A percentile compares a stretch with the other conserved stretches of the same genome.
Conservation (phyloP, 2,797 vertebrate species). For the Kryptopterus vitreolus region DNA sequence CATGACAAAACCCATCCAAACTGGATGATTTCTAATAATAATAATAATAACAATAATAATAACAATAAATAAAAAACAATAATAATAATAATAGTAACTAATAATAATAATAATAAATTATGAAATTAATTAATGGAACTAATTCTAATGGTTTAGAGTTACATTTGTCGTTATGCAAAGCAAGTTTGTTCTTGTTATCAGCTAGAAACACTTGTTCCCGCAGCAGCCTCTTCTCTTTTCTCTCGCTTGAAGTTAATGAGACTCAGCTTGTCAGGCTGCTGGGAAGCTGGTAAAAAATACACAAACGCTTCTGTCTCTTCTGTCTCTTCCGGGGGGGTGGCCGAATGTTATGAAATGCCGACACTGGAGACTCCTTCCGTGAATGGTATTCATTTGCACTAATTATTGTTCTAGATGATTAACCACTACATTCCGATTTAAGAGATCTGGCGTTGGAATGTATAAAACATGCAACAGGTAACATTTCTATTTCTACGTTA, state of each 20-base stretch:
- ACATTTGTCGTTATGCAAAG: background rate
- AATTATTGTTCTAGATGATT: background rate
- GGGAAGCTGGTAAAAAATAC: background rate
- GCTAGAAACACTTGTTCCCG: background rate
- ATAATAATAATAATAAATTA: too few relatives aligned
- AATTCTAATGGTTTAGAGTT: background rate
- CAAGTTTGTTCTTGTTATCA: conserved; percentile 10
- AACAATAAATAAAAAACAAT: too few relatives aligned
- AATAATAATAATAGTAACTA: too few relatives aligned
- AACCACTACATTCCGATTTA: background rate
- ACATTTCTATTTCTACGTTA: background rate
- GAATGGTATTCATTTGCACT: background rate
- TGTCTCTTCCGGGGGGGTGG: background rate
- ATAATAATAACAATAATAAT: too few relatives aligned
- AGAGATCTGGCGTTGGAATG: background rate
- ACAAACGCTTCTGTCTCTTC: background rate
- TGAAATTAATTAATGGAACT: background rate
- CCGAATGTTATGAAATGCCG: background rate
- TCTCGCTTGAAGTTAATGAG: conserved; percentile 4
- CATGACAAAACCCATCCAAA: background rate
- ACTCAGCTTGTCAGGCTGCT: background rate
- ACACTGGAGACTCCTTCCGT: background rate
- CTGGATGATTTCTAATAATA: background rate
- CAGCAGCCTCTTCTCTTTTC: background rate
- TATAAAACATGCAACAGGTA: background rate